Base-by-base conservation (phyloP, 2,113 vertebrate species). In the Neoarius graeffei region DNA sequence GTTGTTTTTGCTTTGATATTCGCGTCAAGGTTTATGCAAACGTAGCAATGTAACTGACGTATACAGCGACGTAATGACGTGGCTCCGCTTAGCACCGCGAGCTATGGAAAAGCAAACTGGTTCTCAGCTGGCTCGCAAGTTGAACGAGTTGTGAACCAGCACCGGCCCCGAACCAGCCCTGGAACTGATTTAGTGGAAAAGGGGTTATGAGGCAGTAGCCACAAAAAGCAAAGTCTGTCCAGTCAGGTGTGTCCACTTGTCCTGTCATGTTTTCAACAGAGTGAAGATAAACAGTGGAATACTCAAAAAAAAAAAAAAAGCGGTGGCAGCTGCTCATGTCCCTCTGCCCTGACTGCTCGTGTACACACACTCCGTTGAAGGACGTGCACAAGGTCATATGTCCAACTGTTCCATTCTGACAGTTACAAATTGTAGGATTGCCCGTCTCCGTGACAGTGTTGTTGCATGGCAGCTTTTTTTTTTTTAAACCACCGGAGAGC, bases 391-490 rank as follows among this genome's bases (percentile, higher is more conserved):
- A 93, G 91, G 91, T 92, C 87, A 91, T 86, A 59, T 81, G 88
- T 89, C 92, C 89, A 91, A 89, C 92, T 91, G 91, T 89, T 93
- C 86, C 79, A 50, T 64, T 83, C 69, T 91, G 89, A 90, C 91
- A 89, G 90, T 89, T 85, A 92, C 90, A 91, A 88, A 92, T 89
- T 73, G 77, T 86, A 83, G 88, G 57, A 88, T 90, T 88, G 83
- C 64, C 69, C 86, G 77, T 79, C 88, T 88, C 81, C 66, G 74
- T 89, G 91, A 89, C 84, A 88, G 62, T 42, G 62, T n/a, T 74
- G 67, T 57, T 54, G 66, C 76, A 77, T 76, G 64, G 25, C 82
- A 54, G 86, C 52, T 81, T 90, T 60, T 81, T 86, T 10, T 1
- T 19, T n/a, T 23, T 35, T 19, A 23, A 20, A 82, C 60, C 62